Base-by-base conservation (phyloP, 2,888 invertebrate species). In the Vanessa cardui region DNA sequence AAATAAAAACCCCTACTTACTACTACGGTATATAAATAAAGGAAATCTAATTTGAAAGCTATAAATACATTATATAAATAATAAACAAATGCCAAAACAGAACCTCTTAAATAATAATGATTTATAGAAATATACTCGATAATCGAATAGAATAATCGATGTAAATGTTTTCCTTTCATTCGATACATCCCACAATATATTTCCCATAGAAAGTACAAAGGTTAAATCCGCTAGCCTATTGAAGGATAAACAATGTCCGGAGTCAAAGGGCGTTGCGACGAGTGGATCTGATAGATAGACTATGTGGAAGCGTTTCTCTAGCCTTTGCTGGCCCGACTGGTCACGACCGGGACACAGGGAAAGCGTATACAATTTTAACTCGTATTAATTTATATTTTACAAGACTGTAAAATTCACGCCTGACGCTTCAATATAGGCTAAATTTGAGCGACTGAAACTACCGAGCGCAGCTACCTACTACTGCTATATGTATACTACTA, bases 241-340 rank as follows among this genome's bases (percentile, higher is more conserved):
- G 64, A 66, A 49, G 49, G 62, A 64, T 59, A 18, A 59, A 66
- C 64, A 67, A 69, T 61, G 59, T 45, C 47, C 31, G 58, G 64
- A 72, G 83, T 79, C 83, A 82, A 74, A 82, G 87, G 85, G 87
- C 84, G 77, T 59, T 69, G 80, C 77, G 84, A 86, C 86, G 56
- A 31, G 54, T 31, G n/a, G n/a, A 39, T 39, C 33, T 18, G 56
- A 56, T 56, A 39, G 9, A 39, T 39, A 12, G 12, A 12, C 56
- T 56, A 52, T 49, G 50, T 31, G 20, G 66, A 54, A 58, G 49
- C 21, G 26, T 65, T 87, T 87, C 88, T 83, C 86, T 88, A 87
- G 82, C 89, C 87, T 88, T 86, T 84, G 75, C 72, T 39, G 18
- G 39, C 33, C 16, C n/a, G 75, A 78, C 18, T 56, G 56, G 81